Evolutionary conservation across 2,888 invertebrate genomes (phyloP), one percentile per base, ranked within the genome.

Genomic region (Panzeria rudis): DNA sequence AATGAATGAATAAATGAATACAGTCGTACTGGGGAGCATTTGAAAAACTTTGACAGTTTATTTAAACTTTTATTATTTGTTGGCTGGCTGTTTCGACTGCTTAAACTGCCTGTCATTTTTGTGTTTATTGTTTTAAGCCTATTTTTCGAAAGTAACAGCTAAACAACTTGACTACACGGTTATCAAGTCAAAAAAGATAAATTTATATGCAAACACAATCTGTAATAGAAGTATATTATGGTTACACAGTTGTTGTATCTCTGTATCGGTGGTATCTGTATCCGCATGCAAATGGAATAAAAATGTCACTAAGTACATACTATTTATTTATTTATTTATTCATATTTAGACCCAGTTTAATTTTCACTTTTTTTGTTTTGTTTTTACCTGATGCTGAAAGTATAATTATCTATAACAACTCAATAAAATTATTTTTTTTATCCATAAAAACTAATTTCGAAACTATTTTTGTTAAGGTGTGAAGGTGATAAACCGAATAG

Each of bases 111-210:
- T 71, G 76, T 64, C 54, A 71, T 71, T 29, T 29, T 32, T 71
- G 20, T 13, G 41, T 64, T 76, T 62, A 69, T 82, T 62, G 62
- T 62, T 50, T 75, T 69, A 52, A 62, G 54, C 25, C 68, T 61
- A 54, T 69, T 80, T 38, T 80, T 68, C 20, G 76, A 76, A 76
- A 82, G 76, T 82, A 69, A 82, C 47, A 56, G 75, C 52, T 56
- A 72, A 64, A 71, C 44, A 50, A 52, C 52, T 78, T 52, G 52
- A 52, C 50, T 38, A 29, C 61, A 29, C 69, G 59, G n/a, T 69
- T 38, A 15, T 35, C 20, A 41, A 72, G 54, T 38, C 15, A 35
- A 41, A 59, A 44, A 29, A 35, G 6, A 47, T 15, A 59, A 59
- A 44, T 56, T 29, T 56, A 32, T 44, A 32, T 25, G 44, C 61